Conservation (phyloP, 2,797 vertebrate species). For the Halcyon badia region DNA sequence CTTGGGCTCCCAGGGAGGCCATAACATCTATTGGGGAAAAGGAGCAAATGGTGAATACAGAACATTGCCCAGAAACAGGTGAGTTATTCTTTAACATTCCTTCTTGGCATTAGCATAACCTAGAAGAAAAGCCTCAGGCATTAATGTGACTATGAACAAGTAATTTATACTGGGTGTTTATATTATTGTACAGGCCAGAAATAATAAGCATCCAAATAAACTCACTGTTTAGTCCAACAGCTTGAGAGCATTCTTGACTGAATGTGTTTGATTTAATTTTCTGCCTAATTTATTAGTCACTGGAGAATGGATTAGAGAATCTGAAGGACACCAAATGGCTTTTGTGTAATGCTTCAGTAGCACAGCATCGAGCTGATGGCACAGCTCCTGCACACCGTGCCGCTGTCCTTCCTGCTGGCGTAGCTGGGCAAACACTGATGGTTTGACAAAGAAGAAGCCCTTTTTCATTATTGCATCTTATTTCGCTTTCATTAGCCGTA, state of each 20-base stretch:
- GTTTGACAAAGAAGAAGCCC: not conserved
- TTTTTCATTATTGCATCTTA: not conserved
- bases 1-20: conserved; percentile 66
- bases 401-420: fast-evolving
- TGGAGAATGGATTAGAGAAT: not conserved
- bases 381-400: not conserved
- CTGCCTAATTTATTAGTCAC: conserved; percentile 31
- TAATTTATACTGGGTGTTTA: conserved; percentile 37
- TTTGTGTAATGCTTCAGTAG: not conserved
- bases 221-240: not conserved
- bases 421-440: not conserved
- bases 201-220: conserved; percentile 58
- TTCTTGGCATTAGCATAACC: not conserved
- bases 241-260: conserved; percentile 8
- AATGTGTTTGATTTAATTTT: conserved; percentile 42
- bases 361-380: not conserved
- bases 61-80: conserved; percentile 77
- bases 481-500: not conserved
- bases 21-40: conserved; percentile 78
- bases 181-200: conserved; percentile 51
- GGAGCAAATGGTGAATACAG: conserved; percentile 71
- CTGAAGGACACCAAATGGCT: not conserved
- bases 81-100: conserved; percentile 45
- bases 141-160: not conserved
- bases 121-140: conserved; percentile 30